A percentile compares a stretch with the other conserved stretches of the same genome.
These are phyloP conservation scores for Takifugu ocellatus DNA, from an alignment of 2,797 vertebrate genomes.

Conservation along the genomic window DNA sequence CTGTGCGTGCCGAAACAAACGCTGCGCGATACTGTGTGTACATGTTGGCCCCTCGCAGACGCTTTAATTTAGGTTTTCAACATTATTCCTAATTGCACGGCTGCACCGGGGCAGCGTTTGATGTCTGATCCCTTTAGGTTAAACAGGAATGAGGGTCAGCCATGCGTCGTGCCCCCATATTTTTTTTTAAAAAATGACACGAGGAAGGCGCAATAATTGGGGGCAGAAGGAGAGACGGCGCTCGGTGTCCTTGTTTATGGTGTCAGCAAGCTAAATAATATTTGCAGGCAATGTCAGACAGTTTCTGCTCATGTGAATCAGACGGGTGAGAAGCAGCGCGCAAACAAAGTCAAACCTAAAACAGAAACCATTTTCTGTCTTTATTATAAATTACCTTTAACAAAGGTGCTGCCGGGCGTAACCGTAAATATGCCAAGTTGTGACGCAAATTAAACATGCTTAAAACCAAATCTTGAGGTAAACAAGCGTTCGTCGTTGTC, in stretches of 20 bases:
- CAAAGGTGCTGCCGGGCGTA: no score
- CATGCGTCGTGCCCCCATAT: conserved; percentile 39
- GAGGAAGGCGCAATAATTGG: conserved; percentile 40
- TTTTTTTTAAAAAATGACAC: conserved; percentile 25
- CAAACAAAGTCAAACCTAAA: no score
- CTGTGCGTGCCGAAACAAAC: conserved; percentile 30
- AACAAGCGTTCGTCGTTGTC: no score
- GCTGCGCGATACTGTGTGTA: conserved; percentile 16
- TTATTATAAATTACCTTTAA: no score
- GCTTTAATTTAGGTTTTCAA: conserved; percentile 33
- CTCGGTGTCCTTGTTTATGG: conserved; percentile 47
- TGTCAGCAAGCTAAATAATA: conserved; percentile 56
- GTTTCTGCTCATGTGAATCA: not conserved
- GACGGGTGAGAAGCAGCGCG: not conserved
- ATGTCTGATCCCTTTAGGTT: conserved; percentile 46
- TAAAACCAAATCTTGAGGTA: no score
- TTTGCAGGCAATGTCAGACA: conserved; percentile 30
- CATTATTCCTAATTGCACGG: conserved; percentile 46
- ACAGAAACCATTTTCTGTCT: no score
- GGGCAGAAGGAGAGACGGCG: not conserved
- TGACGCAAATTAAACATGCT: no score
- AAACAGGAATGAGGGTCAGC: conserved; percentile 45
- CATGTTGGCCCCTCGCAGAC: conserved; percentile 12
- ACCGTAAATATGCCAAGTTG: no score
- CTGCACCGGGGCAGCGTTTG: conserved; percentile 20